Conservation (phyloP, 2,113 vertebrate genomes). For the Proterorhinus semilunaris region DNA sequence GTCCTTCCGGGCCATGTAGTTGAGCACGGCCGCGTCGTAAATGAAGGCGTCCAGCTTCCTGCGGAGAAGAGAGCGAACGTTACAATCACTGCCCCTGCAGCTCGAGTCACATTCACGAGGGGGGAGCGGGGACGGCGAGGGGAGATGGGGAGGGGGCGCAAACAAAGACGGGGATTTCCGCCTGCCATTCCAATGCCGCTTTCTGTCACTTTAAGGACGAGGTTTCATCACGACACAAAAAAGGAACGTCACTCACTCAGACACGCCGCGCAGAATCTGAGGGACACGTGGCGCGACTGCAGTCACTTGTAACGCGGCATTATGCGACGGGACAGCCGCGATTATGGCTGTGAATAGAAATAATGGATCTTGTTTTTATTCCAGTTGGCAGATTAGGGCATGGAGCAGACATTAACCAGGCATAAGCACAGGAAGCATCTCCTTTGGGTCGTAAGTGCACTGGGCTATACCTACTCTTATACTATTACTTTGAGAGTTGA, state of each 20-base stretch:
- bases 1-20: conserved; percentile 92
- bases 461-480: too few species aligned
- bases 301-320: background rate
- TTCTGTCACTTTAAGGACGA: background rate
- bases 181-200: background rate
- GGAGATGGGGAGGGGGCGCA: background rate
- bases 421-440: too few species aligned
- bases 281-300: too few species aligned
- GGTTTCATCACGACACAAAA: background rate
- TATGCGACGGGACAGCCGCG: background rate
- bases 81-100: conserved; percentile 28
- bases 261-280: background rate
- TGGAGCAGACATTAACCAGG: too few species aligned
- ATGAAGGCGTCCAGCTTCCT: conserved; percentile 94
- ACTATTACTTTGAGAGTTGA: too few species aligned
- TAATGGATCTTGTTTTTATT: too few species aligned
- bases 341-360: too few species aligned
- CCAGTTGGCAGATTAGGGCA: too few species aligned
- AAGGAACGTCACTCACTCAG: background rate
- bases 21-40: conserved; percentile 89
- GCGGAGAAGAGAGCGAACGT: conserved; percentile 22
- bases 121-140: background rate
- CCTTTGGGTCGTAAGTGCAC: too few species aligned
- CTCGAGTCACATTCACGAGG: conserved; percentile 11
- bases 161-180: background rate